Evolutionary conservation across 2,888 invertebrate genomes (phyloP), one percentile per base, ranked within the genome.

Genomic region (Meghimatium bilineatum): DNA sequence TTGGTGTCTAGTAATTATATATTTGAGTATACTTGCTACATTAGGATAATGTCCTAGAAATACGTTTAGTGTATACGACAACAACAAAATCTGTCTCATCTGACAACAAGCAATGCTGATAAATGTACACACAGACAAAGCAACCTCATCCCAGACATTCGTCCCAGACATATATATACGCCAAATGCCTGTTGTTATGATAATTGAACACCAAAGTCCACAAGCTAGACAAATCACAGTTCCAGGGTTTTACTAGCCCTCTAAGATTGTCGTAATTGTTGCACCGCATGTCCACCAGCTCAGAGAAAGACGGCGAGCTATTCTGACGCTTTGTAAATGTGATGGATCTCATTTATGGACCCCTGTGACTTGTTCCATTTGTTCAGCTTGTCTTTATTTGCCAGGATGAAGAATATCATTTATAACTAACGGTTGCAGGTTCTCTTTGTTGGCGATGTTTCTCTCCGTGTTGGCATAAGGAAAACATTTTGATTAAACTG

Each of bases 301-400:
- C 32, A 0, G 29, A 74, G 44, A 26, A 17, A 0, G n/a, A 0
- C 74, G 49, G 20, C 14, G 5, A 52, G 17, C 3, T 32, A n/a
- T 74, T 52, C 49, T 52, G 29, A 32, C 32, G 17, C 29, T 74
- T 52, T 29, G 32, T 49, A 52, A 52, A 32, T 32, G 20, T 74
- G 74, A 74, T 74, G 38, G 52, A 74, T 74, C 32, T 14, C 29
- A 74, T 2, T 29, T 29, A 32, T 32, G 32, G 49, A 52, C 49
- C 52, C 74, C 32, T 20, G 74, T 26, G 74, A 74, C 52, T 52
- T 52, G 74, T 34, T 20, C 49, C 74, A 52, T 74, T 74, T 52
- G 74, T 74, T 32, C 52, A 20, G 32, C 52, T 52, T 52, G 74
- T 52, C 52, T 52, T 52, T 74, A 32, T 52, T 74, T 52, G 49